Base-by-base conservation (phyloP, 2,888 invertebrate species). In the Lycaena phlaeas region DNA sequence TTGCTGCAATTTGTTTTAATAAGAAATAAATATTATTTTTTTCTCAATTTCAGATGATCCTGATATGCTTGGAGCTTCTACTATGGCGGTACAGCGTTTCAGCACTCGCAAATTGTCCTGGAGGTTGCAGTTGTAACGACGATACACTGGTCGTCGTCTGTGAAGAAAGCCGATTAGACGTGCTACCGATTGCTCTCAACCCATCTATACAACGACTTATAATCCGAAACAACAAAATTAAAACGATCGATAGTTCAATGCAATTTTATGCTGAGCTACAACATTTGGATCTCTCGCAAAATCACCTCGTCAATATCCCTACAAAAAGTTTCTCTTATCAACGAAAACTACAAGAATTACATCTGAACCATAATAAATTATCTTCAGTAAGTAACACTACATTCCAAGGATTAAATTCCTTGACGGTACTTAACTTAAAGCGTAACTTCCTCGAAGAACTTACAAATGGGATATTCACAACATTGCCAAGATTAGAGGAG, bases 131-230 rank as follows among this genome's bases (percentile, higher is more conserved):
- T 68, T 96, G 96, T 84, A 93, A 96, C 77, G 96, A 96, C 64
- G 94, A 94, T 51, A 94, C 92, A 6, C 88, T 94, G 52, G 92
- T 93, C 43, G 96, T 95, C 36, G 90, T 90, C 52, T 96, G 96
- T 76, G 90, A 93, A 56, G 91, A 90, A 64, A 94, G 94, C 62
- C 92, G 92, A 53, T 86, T 96, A 46, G 95, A 95, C 77, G 94
- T 95, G 40, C 88, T 96, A 46, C 96, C 96, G 46, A 96, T 96
- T 59, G 93, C 95, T 2, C 85, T 96, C 49, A 96, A 96, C 79
- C 97, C 97, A 27, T 92, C 93, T 57, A 94, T 95, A 49, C 93
- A 93, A 65, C 87, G 94, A 40, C 88, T 95, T 57, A 92, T 94
- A 54, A 88, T 95, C 48, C 90, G 91, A 58, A 93, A 92, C 70